These are phyloP conservation scores for Drosophila willistoni DNA, from an alignment of 1,140 invertebrate species.

Conservation along the genomic window DNA sequence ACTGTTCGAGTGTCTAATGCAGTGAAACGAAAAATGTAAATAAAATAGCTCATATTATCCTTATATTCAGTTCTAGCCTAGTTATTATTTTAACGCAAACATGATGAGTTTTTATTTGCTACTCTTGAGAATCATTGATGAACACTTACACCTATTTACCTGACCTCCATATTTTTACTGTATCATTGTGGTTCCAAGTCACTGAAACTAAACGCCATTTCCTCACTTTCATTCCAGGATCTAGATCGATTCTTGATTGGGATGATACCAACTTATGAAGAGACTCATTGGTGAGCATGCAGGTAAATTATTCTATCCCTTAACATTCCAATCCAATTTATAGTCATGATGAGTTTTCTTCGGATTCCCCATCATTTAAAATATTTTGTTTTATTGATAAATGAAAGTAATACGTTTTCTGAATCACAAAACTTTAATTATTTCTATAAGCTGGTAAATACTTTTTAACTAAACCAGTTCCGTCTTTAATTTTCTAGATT, in stretches of 20 bases:
- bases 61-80: no score
- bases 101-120: constrained; percentile 5
- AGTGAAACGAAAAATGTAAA: no score
- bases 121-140: not conserved
- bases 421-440: not conserved
- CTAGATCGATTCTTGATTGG: not conserved
- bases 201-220: not conserved
- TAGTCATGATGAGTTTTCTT: constrained; percentile 28
- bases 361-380: constrained; percentile 41
- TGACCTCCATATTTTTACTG: not conserved
- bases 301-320: not conserved
- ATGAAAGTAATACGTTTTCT: not conserved
- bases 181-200: no score
- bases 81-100: not conserved
- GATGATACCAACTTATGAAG: not conserved
- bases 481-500: not conserved
- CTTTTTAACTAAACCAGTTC: not conserved
- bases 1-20: no score
- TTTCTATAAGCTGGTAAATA: not conserved
- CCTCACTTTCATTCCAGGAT: not conserved
- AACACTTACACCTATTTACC: not conserved
- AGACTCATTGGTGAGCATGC: no score
- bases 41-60: no score
- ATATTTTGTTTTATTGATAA: constrained; percentile 1
- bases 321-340: not conserved